Conservation (phyloP, 35 echinoderm and acorn worm species). For the Nesometra sesokonis region DNA sequence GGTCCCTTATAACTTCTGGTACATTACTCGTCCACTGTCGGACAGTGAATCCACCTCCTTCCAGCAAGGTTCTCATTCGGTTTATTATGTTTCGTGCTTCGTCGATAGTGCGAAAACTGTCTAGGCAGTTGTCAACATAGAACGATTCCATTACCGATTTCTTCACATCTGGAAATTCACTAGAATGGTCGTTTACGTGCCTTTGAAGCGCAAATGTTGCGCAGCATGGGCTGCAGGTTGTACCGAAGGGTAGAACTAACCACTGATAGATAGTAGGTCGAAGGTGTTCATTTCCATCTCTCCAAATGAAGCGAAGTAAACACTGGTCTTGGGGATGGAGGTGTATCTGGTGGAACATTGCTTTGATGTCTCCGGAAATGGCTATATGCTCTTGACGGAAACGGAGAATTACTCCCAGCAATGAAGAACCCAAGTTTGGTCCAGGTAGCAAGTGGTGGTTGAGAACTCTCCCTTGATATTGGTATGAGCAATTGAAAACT, state of each 20-base stretch:
- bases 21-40: constrained; percentile 9
- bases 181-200: background rate
- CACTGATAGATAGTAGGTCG: background rate
- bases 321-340: background rate
- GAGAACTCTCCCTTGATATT: background rate
- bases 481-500: constrained; percentile 9
- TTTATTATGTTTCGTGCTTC: background rate
- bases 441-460: background rate
- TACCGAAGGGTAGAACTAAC: background rate
- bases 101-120: background rate
- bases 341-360: background rate
- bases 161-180: background rate
- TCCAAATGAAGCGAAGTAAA: background rate
- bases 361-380: background rate
- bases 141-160: background rate
- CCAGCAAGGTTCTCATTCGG: background rate
- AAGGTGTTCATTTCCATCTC: background rate
- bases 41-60: background rate
- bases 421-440: background rate
- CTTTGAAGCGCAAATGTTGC: constrained; percentile 3
- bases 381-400: background rate
- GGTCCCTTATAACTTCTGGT: background rate
- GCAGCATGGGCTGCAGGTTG: background rate
- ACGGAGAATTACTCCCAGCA: background rate
- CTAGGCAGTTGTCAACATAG: constrained; percentile 17